Base-by-base conservation (phyloP, 2,113 vertebrate genomes). In the Charadrius vociferus region DNA sequence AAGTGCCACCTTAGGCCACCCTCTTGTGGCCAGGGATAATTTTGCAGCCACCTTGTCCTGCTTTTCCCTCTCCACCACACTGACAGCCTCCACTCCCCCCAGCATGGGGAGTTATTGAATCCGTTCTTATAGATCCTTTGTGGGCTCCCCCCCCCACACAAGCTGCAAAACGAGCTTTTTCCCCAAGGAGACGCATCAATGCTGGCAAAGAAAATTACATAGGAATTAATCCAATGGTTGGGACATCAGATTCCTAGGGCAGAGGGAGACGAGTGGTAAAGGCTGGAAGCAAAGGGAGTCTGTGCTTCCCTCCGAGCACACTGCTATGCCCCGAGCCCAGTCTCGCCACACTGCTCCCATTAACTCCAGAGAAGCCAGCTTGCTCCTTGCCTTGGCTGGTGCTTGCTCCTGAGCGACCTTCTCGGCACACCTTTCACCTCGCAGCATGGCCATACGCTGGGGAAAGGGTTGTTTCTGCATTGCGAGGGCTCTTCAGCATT, bases 21-120 rank as follows among this genome's bases (percentile, higher is more conserved):
- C 88, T 92, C 96, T 96, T 90, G 95, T 94, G 95, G 96, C 59
- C 67, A 93, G 96, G 96, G 91, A 95, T 21, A 61, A 24, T 41
- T 90, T 47, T 61, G 63, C 96, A 95, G 58, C 62, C 88, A 41
- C 56, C 17, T 34, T 19, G 10, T 53, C n/a, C 79, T 56, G 59
- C 39, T 81, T n/a, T 52, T n/a, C 30, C 19, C 26, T 63, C 39
- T 27, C 26, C 18, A 13, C 43, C 50, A 1, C 77, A 1, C 20
- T 0, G 9, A 5, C 3, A 21, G 5, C 12, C 32, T 37, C 22
- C 37, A 9, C 20, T 26, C 10, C 14, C 27, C 34, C 5, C 55
- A 19, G 22, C 37, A 18, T 0, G 1, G 16, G 26, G 7, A 5
- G 4, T 8, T 37, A 4, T 1, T 17, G 36, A 78, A 49, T 12